Conservation (phyloP, 2,888 invertebrate genomes). For the Venusia cambrica region DNA sequence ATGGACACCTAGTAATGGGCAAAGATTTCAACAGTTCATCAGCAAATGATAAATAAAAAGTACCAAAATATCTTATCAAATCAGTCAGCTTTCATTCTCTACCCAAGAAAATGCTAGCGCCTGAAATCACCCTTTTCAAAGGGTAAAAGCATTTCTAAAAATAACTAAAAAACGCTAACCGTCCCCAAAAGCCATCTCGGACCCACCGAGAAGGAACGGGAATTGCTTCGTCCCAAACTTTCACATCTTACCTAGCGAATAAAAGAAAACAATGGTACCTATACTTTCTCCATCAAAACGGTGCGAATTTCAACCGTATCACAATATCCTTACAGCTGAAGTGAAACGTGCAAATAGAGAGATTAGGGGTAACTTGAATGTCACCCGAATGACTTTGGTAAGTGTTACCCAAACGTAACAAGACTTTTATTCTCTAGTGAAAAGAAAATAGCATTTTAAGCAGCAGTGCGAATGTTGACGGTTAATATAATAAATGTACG, state of each 20-base stretch:
- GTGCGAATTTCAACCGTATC: constrained; percentile 10
- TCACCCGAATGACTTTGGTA: constrained; percentile 18
- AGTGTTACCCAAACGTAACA: constrained; percentile 11
- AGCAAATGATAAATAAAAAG: too few relatives aligned
- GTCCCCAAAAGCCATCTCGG: constrained; percentile 19
- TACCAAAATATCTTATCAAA: too few relatives aligned
- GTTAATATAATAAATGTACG: constrained; percentile 3
- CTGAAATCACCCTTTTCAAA: constrained; percentile 22
- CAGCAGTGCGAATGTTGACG: neutral
- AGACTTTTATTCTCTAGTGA: constrained; percentile 13
- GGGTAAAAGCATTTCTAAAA: constrained; percentile 24
- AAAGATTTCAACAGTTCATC: too few relatives aligned
- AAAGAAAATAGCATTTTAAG: constrained; percentile 4
- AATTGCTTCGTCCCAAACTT: constrained; percentile 32
- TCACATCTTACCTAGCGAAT: constrained; percentile 32
- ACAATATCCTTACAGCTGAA: neutral
- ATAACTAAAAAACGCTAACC: constrained; percentile 26
- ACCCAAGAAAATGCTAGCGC: constrained; percentile 17
- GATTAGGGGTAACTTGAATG: constrained; percentile 22
- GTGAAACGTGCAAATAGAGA: constrained; percentile 12
- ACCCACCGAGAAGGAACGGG: constrained; percentile 27
- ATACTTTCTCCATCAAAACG: constrained; percentile 12
- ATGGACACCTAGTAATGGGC: too few relatives aligned
- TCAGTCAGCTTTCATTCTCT: too few relatives aligned
- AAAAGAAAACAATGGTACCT: constrained; percentile 31